A percentile compares a stretch with the other conserved stretches of the same genome.
Conservation (phyloP, 2,113 vertebrate genomes). For the Tiliqua scincoides region DNA sequence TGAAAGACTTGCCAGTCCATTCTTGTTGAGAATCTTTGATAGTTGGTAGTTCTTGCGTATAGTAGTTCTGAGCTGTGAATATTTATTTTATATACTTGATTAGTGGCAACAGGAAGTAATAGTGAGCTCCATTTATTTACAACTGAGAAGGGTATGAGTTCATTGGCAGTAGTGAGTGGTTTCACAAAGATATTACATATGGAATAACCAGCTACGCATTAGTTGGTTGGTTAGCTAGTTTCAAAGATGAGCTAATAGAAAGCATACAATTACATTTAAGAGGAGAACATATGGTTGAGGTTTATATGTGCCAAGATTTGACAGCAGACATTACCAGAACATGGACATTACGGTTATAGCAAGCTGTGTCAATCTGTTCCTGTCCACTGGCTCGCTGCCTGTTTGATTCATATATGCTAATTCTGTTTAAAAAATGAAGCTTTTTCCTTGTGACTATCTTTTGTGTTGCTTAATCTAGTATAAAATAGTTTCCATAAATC, state of each 20-base stretch:
- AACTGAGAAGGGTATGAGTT: neutral
- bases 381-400: constrained; percentile 48
- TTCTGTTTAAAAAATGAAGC: constrained; percentile 39
- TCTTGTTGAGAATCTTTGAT: no score
- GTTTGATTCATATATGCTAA: constrained; percentile 46
- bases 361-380: constrained; percentile 69
- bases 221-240: constrained; percentile 35
- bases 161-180: neutral
- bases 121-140: neutral
- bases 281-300: constrained; percentile 59
- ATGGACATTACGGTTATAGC: constrained; percentile 54
- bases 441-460: constrained; percentile 41
- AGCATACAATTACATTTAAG: constrained; percentile 62
- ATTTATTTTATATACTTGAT: neutral
- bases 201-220: constrained; percentile 1
- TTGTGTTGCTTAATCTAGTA: constrained; percentile 9
- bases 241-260: constrained; percentile 57
- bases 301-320: constrained; percentile 62
- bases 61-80: neutral
- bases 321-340: constrained; percentile 48
- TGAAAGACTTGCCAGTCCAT: neutral
- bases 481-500: constrained; percentile 3
- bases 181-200: constrained; percentile 20
- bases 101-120: neutral
- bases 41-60: neutral